Evolutionary conservation across 2,113 vertebrate genomes (phyloP), one percentile per base, ranked within the genome.

Genomic region (Ciconia stormi): DNA sequence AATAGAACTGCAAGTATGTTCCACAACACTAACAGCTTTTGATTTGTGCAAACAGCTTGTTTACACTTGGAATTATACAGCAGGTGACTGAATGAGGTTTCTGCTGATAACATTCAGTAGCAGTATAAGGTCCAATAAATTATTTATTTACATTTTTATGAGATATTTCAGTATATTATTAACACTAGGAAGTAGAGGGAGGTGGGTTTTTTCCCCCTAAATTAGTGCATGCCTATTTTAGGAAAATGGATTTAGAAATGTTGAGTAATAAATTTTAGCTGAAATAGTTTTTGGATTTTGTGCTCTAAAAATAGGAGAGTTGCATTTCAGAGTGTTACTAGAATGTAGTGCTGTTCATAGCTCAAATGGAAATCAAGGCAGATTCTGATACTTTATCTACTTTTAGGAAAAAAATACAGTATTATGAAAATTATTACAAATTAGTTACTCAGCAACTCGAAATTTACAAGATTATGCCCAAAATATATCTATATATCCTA

Each of bases 11-110:
- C 55, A 82, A 52, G 38, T 32, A 49, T 85, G 73, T 96, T 94
- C 87, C 70, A 79, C 55, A 82, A 63, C 70, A 82, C 87, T 72
- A 95, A 72, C 27, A 79, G 84, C 81, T 87, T 94, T 82, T 87
- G 81, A 79, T 94, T 87, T 95, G 81, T 79, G 66, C 87, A 82
- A 63, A 89, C 77, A 93, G 22, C 81, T 82, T 93, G 61, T 91
- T 90, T 91, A 40, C 69, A 38, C 56, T 81, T 66, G 16, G n/a
- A 79, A 34, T 69, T 94, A 63, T 27, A 53, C 17, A 90, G 85
- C 42, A 61, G 79, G 38, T 79, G 78, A 82, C 61, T 82, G 81
- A 93, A 76, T 65, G 70, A 90, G 40, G 58, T 82, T 91, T 84
- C 62, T 91, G 53, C 40, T 93, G 66, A 49, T 85, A 72, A 34